Percentiles rank a stretch among this genome's conserved stretches.
Evolutionary conservation across 2,113 vertebrate genomes (phyloP).

Genomic region (Bubo scandiacus): DNA sequence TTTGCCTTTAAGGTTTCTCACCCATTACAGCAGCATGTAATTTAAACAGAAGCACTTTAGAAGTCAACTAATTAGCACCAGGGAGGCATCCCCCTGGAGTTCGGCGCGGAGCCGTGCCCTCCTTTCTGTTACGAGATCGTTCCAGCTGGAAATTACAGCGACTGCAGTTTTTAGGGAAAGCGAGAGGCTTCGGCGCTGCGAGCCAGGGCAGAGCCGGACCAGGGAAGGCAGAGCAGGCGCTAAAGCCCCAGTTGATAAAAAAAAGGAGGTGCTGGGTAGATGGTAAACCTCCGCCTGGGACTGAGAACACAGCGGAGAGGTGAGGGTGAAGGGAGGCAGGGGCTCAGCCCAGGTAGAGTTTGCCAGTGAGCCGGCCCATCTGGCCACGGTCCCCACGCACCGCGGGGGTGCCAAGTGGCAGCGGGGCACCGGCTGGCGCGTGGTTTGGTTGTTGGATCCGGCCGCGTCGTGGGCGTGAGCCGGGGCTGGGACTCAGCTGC

Average conservation of each 20-base stretch:
- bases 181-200: background rate
- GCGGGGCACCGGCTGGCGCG: conserved; percentile 8
- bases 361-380: background rate
- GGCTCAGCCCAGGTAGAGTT: background rate
- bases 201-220: background rate
- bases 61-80: conserved; percentile 70
- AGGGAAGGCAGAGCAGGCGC: background rate
- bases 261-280: background rate
- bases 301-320: background rate
- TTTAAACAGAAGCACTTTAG: conserved; percentile 68
- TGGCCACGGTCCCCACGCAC: background rate
- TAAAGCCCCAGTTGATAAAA: background rate
- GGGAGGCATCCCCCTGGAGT: conserved; percentile 77
- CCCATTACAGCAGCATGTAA: conserved; percentile 26
- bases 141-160: conserved; percentile 33
- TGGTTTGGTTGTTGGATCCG: background rate
- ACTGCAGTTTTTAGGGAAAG: conserved; percentile 22
- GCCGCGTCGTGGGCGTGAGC: conserved; percentile 36
- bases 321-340: background rate
- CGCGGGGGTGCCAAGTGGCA: background rate
- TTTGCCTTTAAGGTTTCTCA: conserved; percentile 56
- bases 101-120: conserved; percentile 65
- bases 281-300: background rate
- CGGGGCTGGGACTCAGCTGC: conserved; percentile 21
- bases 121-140: conserved; percentile 45